These are phyloP conservation scores for Lepidostoma basale DNA, from an alignment of 1,140 invertebrate species.

Conservation along the genomic window DNA sequence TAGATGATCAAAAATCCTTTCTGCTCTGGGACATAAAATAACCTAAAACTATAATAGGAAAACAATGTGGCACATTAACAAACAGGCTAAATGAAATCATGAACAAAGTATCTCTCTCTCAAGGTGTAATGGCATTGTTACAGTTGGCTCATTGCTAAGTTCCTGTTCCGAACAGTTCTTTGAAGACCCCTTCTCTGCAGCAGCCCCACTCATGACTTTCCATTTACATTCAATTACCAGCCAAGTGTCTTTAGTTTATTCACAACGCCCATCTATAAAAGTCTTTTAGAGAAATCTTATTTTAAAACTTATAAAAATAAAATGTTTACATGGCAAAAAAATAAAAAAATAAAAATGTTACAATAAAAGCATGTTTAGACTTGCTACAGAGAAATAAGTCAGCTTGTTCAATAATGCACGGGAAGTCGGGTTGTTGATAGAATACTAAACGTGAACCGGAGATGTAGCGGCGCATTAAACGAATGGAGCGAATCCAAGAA, in stretches of 20 bases:
- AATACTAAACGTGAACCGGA: not conserved
- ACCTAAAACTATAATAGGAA: conserved; percentile 60
- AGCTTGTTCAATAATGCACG: conserved; percentile 13
- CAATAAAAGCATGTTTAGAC: not conserved
- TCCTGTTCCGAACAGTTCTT: too few species aligned
- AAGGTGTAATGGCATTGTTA: not conserved
- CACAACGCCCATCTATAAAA: too few species aligned
- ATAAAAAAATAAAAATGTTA: too few species aligned
- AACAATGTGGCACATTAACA: conserved; percentile 35
- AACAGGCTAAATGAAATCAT: conserved; percentile 53
- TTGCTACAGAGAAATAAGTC: conserved; percentile 6
- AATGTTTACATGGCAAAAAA: too few species aligned
- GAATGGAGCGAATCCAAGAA: conserved; percentile 8
- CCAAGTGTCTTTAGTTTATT: too few species aligned
- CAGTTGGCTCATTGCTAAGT: too few species aligned
- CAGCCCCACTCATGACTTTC: too few species aligned
- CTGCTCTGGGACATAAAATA: conserved; percentile 67
- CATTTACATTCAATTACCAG: too few species aligned
- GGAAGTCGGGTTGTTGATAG: not conserved
- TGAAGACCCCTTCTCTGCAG: too few species aligned
- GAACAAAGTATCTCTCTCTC: conserved; percentile 61
- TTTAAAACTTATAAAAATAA: too few species aligned
- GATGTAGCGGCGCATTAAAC: not conserved
- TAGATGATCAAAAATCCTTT: conserved; percentile 73
- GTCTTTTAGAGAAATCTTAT: too few species aligned